Percentiles rank a stretch among this genome's conserved stretches.
phyloP scores from a whole-genome alignment of 2,797 vertebrate species.

The Muscicapa striata region DNA sequence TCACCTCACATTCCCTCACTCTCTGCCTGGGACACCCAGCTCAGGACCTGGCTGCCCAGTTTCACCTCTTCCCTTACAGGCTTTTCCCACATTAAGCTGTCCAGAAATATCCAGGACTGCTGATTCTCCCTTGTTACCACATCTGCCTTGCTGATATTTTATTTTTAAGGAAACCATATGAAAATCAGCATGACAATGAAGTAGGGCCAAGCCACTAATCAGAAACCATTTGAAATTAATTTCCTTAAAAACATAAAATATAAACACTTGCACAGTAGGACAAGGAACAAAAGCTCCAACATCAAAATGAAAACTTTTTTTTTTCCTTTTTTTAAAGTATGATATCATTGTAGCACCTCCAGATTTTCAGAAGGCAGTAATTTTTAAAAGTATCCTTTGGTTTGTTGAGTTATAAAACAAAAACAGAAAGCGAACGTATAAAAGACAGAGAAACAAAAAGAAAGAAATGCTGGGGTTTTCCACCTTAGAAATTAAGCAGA shows the following conservation, averaged over 20 bases:
- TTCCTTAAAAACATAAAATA: slow-evolving; percentile 22
- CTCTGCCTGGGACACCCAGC: neutral
- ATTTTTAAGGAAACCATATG: neutral
- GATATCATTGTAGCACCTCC: neutral
- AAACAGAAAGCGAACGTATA: fast-evolving
- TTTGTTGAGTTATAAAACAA: neutral
- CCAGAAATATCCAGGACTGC: neutral
- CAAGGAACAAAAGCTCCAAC: neutral
- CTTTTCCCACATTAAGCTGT: neutral
- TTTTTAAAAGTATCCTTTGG: neutral
- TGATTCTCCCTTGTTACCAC: neutral
- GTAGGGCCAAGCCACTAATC: slow-evolving; percentile 34
- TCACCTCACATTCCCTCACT: fast-evolving
- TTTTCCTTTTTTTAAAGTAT: neutral
- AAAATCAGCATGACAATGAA: slow-evolving; percentile 14
- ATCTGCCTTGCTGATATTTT: neutral
- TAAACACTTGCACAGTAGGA: slow-evolving; percentile 6
- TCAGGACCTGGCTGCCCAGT: neutral
- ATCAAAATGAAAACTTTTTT: neutral
- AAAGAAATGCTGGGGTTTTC: neutral
- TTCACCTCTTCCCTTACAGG: neutral
- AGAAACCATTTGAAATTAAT: slow-evolving; percentile 24
- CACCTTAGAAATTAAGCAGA: neutral
- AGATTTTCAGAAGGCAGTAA: neutral
- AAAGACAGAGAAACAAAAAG: neutral